A percentile compares a stretch with the other conserved stretches of the same genome.
Evolutionary conservation across 2,888 invertebrate species (phyloP).

Genomic region (Tanypteryx hageni): DNA sequence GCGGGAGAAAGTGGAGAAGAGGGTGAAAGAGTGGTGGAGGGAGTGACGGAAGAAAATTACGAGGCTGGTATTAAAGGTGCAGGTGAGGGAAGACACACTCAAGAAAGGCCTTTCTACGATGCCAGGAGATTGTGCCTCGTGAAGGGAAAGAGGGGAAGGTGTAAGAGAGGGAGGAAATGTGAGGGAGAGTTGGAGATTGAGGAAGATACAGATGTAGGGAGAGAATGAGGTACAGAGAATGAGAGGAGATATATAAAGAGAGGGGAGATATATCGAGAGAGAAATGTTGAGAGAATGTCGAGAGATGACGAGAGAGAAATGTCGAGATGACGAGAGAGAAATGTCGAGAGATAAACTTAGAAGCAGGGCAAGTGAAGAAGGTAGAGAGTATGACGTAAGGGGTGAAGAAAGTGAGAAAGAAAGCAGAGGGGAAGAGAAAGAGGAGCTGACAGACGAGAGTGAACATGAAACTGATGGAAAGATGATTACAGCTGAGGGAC

Average conservation of each 20-base stretch:
- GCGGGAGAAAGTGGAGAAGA: not conserved
- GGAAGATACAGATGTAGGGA: not conserved
- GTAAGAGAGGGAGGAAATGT: not conserved
- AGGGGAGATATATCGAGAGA: not conserved
- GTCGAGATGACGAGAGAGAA: too few relatives aligned
- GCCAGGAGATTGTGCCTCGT: too few relatives aligned
- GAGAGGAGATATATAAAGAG: not conserved
- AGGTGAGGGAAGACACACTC: not conserved
- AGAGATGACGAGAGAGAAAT: too few relatives aligned
- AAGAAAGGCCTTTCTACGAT: not conserved
- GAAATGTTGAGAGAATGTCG: too few relatives aligned
- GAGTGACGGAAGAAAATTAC: not conserved
- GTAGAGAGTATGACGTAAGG: too few relatives aligned
- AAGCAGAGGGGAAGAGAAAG: too few relatives aligned
- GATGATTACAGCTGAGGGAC: too few relatives aligned
- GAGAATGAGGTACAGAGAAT: not conserved
- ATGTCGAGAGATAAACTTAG: too few relatives aligned
- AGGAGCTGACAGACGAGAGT: too few relatives aligned
- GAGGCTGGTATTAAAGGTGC: slow-evolving; percentile 5
- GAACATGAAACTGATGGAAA: too few relatives aligned
- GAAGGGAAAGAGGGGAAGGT: not conserved
- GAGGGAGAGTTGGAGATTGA: not conserved
- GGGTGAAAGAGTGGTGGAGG: not conserved
- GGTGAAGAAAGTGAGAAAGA: too few relatives aligned
- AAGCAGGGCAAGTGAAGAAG: too few relatives aligned